These are phyloP conservation scores for Drosophila anceps DNA, from an alignment of 2,888 invertebrate genomes.

Conservation along the genomic window DNA sequence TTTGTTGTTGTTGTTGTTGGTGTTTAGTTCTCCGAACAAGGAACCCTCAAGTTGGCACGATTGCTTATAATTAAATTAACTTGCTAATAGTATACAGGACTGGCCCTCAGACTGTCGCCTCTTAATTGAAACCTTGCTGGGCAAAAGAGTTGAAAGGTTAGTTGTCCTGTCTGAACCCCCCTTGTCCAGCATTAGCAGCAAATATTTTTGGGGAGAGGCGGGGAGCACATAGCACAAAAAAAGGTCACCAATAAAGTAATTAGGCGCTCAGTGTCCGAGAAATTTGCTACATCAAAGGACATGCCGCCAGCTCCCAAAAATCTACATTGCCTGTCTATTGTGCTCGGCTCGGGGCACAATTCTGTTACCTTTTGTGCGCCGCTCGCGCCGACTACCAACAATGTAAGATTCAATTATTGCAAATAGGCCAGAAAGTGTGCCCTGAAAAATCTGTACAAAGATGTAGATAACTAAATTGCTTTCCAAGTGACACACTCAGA, in stretches of 20 bases:
- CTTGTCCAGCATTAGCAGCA: slow-evolving; percentile 29
- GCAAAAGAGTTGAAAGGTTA: slow-evolving; percentile 74
- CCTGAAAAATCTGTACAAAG: slow-evolving; percentile 45
- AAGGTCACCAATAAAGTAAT: slow-evolving; percentile 81
- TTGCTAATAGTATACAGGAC: slow-evolving; percentile 66
- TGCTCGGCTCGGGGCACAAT: slow-evolving; percentile 39
- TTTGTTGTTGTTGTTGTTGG: slow-evolving; percentile 2
- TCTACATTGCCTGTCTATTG: slow-evolving; percentile 51
- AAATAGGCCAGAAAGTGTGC: slow-evolving; percentile 57
- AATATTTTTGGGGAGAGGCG: slow-evolving; percentile 23
- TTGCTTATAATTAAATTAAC: slow-evolving; percentile 76
- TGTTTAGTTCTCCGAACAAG: slow-evolving; percentile 7
- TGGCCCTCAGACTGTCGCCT: slow-evolving; percentile 38
- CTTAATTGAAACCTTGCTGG: slow-evolving; percentile 70
- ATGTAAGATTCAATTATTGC: slow-evolving; percentile 69
- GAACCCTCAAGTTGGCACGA: slow-evolving; percentile 41
- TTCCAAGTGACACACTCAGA: slow-evolving; percentile 58
- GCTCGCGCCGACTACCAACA: slow-evolving; percentile 45
- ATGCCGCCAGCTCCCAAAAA: slow-evolving; percentile 23
- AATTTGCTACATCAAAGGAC: slow-evolving; percentile 79
- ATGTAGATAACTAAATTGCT: slow-evolving; percentile 63
- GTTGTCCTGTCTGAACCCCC: slow-evolving; percentile 13
- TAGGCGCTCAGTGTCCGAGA: slow-evolving; percentile 80
- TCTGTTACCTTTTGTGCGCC: slow-evolving; percentile 61
- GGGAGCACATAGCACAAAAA: slow-evolving; percentile 38